Evolutionary conservation across 1,140 invertebrate species (phyloP).

Genomic region (Drosophila ohnishii): DNA sequence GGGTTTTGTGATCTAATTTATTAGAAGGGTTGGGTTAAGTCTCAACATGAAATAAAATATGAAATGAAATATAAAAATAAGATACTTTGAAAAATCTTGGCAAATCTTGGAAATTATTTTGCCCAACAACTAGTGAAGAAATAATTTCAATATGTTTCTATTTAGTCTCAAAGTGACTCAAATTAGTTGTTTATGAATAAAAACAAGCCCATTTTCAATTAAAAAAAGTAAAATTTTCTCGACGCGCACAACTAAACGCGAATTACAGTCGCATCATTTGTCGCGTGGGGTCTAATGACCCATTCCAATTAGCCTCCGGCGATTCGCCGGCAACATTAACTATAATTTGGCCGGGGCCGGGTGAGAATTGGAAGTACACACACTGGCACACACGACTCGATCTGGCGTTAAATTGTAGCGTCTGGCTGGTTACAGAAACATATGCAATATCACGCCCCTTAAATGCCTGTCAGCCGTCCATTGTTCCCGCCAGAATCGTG

Average conservation of each 20-base stretch:
- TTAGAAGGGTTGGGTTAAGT: fast-evolving
- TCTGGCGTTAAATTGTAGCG: conserved; percentile 72
- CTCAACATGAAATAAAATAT: not conserved
- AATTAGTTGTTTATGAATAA: not conserved
- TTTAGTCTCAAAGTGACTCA: not conserved
- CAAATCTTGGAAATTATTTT: no score
- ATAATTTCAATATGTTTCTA: not conserved
- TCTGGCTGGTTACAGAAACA: conserved; percentile 57
- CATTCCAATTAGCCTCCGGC: conserved; percentile 35
- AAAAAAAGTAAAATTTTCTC: not conserved
- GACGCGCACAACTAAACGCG: not conserved
- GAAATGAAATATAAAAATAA: no score
- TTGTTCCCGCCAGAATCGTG: conserved; percentile 50
- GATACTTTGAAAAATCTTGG: no score
- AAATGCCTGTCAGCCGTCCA: conserved; percentile 57
- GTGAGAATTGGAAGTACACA: conserved; percentile 59
- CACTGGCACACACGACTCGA: conserved; percentile 17
- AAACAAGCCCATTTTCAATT: not conserved
- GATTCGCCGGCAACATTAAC: conserved; percentile 22
- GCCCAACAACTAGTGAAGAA: no score
- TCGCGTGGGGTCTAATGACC: conserved; percentile 45
- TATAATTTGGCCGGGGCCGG: conserved; percentile 33
- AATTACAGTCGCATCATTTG: conserved; percentile 11
- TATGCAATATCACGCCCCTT: conserved; percentile 49
- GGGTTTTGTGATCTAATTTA: not conserved